Percentiles rank a stretch among this genome's conserved stretches.
Conservation (phyloP, 2,888 invertebrate genomes). For the Polydrusus cervinus region DNA sequence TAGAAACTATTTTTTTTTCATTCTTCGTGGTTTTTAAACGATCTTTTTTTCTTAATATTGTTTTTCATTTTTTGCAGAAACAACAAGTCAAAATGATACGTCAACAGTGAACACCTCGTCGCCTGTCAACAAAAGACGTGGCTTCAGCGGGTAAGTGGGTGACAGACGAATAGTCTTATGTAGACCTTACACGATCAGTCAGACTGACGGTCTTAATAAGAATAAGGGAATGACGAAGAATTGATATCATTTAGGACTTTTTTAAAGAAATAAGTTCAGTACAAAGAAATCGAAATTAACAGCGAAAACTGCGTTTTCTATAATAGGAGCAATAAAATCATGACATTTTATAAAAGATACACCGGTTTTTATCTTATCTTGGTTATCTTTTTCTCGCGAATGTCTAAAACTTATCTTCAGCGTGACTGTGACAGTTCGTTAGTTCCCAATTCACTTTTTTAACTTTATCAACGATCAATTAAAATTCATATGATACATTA, state of each 20-base stretch:
- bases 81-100: slow-evolving; percentile 77
- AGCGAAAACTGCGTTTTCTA: slow-evolving; percentile 5
- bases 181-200: too few relatives aligned
- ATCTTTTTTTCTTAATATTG: too few relatives aligned
- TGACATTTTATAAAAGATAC: slow-evolving; percentile 10
- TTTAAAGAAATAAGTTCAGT: too few relatives aligned
- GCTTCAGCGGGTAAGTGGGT: slow-evolving; percentile 86
- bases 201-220: too few relatives aligned
- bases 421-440: slow-evolving; percentile 4
- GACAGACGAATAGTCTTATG: neutral
- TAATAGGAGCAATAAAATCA: slow-evolving; percentile 8
- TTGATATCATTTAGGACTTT: too few relatives aligned
- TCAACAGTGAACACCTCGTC: slow-evolving; percentile 79
- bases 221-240: too few relatives aligned
- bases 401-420: slow-evolving; percentile 24
- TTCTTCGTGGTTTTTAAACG: too few relatives aligned
- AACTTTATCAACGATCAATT: neutral
- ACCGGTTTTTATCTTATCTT: slow-evolving; percentile 26
- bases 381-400: slow-evolving; percentile 29
- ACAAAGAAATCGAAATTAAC: neutral
- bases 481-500: neutral
- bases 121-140: slow-evolving; percentile 88
- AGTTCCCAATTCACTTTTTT: neutral
- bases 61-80: slow-evolving; percentile 74
- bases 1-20: too few relatives aligned